Evolutionary conservation across 2,113 vertebrate species (phyloP).

Genomic region (Xyliphius kryptos): DNA sequence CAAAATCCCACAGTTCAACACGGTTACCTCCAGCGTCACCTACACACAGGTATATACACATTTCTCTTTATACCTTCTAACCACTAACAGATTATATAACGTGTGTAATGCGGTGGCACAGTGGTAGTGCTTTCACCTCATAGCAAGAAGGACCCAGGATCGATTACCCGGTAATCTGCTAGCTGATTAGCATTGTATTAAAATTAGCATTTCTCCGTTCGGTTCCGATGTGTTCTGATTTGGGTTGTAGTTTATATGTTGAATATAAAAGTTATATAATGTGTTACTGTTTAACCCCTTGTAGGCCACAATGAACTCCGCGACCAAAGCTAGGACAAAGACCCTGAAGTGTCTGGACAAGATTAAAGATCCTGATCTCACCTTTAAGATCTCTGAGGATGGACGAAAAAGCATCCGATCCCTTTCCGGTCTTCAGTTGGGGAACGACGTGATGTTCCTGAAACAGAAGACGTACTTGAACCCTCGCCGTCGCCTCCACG

Average conservation of each 20-base stretch:
- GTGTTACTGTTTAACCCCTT: too few relatives aligned
- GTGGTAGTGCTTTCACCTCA: too few relatives aligned
- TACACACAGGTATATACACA: slow-evolving; percentile 70
- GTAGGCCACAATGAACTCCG: slow-evolving; percentile 83
- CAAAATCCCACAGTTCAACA: slow-evolving; percentile 73
- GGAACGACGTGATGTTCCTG: slow-evolving; percentile 93
- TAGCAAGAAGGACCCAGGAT: too few relatives aligned
- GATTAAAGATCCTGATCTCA: slow-evolving; percentile 80
- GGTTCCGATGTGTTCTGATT: too few relatives aligned
- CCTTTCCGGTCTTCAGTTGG: slow-evolving; percentile 90
- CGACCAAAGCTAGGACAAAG: slow-evolving; percentile 82
- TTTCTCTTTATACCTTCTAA: too few relatives aligned
- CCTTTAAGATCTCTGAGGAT: slow-evolving; percentile 92
- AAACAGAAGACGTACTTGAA: slow-evolving; percentile 79
- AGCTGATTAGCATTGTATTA: too few relatives aligned
- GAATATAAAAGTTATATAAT: too few relatives aligned
- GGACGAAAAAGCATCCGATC: slow-evolving; percentile 90
- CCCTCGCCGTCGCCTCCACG: slow-evolving; percentile 73
- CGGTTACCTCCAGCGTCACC: slow-evolving; percentile 76
- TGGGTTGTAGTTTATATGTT: too few relatives aligned
- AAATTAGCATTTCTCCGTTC: too few relatives aligned
- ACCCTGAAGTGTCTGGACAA: slow-evolving; percentile 87
- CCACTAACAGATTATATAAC: too few relatives aligned
- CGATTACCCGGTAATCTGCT: too few relatives aligned
- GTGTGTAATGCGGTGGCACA: too few relatives aligned